phyloP scores from a whole-genome alignment of 1,140 invertebrate genomes.

The Penaeus chinensis region DNA sequence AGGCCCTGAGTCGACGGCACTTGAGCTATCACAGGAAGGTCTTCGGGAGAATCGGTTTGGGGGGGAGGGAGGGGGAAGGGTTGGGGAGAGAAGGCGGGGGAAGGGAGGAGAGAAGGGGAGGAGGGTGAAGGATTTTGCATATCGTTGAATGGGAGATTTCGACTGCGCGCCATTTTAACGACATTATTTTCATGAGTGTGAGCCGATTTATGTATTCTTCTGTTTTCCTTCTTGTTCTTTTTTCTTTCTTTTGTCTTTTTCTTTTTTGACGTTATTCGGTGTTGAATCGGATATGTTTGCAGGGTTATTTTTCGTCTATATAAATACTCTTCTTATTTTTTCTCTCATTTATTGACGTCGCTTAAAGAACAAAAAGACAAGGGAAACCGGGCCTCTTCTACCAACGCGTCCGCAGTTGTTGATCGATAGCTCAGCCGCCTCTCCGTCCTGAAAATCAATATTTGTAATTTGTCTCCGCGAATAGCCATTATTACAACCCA shows the following conservation, averaged over 20 bases:
- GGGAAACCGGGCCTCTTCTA: background rate
- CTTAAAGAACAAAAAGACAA: background rate
- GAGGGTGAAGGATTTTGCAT: background rate
- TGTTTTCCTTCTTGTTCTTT: too few relatives aligned
- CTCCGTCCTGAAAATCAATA: conserved; percentile 55
- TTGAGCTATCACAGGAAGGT: too few relatives aligned
- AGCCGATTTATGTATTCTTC: too few relatives aligned
- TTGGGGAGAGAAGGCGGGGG: background rate
- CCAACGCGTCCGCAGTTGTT: background rate
- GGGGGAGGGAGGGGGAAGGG: background rate
- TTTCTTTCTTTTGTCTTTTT: too few relatives aligned
- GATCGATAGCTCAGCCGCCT: conserved; percentile 48
- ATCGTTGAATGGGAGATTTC: too few relatives aligned
- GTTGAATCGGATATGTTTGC: too few relatives aligned
- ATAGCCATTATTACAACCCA: conserved; percentile 59
- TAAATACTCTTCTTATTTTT: too few relatives aligned
- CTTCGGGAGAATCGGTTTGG: background rate
- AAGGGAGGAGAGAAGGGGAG: background rate
- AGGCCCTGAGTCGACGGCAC: background rate
- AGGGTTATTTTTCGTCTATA: too few relatives aligned
- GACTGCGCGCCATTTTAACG: too few relatives aligned
- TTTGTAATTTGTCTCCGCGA: conserved; percentile 60
- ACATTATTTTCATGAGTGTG: too few relatives aligned
- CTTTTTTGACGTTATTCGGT: too few relatives aligned
- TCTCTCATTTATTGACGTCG: too few relatives aligned